Conservation (phyloP, 2,888 invertebrate species). For the Pandemis cinnamomeana region DNA sequence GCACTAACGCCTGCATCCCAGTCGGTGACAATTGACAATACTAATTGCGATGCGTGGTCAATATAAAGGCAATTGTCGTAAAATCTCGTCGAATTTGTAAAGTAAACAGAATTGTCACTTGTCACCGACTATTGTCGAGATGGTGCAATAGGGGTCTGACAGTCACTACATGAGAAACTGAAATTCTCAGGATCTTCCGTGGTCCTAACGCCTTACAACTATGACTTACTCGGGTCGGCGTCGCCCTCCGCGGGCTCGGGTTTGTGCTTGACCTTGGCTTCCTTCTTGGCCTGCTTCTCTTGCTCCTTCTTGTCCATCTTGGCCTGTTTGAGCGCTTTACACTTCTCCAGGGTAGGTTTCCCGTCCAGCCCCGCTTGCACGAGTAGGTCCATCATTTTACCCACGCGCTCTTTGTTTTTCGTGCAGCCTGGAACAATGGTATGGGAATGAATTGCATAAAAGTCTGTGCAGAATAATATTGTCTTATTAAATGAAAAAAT, state of each 20-base stretch:
- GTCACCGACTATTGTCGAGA: no score
- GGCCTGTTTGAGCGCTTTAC: slow-evolving; percentile 72
- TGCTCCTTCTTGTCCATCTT: slow-evolving; percentile 74
- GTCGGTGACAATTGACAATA: no score
- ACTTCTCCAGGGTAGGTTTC: slow-evolving; percentile 79
- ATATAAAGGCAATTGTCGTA: no score
- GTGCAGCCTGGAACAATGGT: slow-evolving; percentile 70
- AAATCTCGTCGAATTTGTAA: no score
- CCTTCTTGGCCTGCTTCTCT: slow-evolving; percentile 74
- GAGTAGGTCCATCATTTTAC: slow-evolving; percentile 75
- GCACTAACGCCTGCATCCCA: no score
- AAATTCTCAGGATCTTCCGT: no score
- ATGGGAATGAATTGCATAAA: neutral
- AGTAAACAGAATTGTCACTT: no score
- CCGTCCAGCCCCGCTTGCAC: slow-evolving; percentile 77
- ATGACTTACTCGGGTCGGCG: slow-evolving; percentile 20
- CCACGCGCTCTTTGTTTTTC: slow-evolving; percentile 81
- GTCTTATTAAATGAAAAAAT: no score
- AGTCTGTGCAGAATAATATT: neutral
- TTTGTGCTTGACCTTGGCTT: slow-evolving; percentile 72
- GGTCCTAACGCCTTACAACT: neutral
- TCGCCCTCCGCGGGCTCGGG: slow-evolving; percentile 56
- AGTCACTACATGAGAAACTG: no score
- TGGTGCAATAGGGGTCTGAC: no score
- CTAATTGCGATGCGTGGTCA: no score